Evolutionary conservation across 2,113 vertebrate genomes (phyloP), one percentile per base, ranked within the genome.

Genomic region (Montifringilla adamsi): DNA sequence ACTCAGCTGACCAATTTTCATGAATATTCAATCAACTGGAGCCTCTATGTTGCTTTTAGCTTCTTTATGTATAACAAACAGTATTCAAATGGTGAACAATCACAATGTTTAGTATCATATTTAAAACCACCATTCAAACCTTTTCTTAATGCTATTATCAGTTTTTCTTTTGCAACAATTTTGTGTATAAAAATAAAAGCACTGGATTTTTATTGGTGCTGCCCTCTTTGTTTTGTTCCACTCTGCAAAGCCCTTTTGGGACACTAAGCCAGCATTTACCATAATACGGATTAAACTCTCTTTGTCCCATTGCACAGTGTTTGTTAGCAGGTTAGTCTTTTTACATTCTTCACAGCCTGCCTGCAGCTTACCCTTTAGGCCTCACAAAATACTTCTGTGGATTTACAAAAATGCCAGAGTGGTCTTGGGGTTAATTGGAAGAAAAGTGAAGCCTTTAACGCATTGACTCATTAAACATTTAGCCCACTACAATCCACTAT

Each of bases 311-410:
- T 98, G 98, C 98, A 98, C 95, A 98, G 97, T 97, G 98, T 99
- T 99, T 99, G 99, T 98, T 98, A 99, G 99, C 98, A 98, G 99
- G 99, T 99, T 99, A 98, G 99, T 98, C 98, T 99, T 99, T 99
- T 99, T 98, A 98, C 98, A 98, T 98, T 98, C 97, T 98, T 98
- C 98, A 98, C 98, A 98, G 97, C 97, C 98, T 98, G 98, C 98
- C 97, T 97, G 98, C 98, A 98, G 98, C 98, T 99, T 99, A 98
- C 98, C 98, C 98, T 98, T 98, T 98, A 98, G 98, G 98, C 96
- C 97, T 98, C 98, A 98, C 98, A 98, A 98, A 98, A 98, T 98
- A 98, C 98, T 98, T 98, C 97, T 99, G 98, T 99, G 98, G 98
- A 98, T 99, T 99, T 99, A 99, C 98, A 98, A 98, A 98, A 99